Percentiles rank a stretch among this genome's conserved stretches.
Conservation (phyloP, 1,140 invertebrate genomes). For the Cyphomyrmex costatus region DNA sequence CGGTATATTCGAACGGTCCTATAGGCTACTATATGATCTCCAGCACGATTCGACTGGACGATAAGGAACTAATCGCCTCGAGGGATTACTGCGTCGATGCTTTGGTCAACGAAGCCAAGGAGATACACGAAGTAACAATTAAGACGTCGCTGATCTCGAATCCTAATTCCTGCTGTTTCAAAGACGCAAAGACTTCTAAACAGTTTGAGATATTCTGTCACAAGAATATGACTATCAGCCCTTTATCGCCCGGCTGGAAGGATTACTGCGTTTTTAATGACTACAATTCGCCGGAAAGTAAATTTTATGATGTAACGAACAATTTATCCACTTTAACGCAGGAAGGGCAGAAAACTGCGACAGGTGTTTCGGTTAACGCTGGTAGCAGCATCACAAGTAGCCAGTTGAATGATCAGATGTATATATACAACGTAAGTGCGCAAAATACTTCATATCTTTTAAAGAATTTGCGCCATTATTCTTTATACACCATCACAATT, state of each 20-base stretch:
- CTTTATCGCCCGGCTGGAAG: slow-evolving; percentile 69
- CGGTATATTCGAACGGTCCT: slow-evolving; percentile 89
- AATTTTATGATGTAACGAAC: slow-evolving; percentile 58
- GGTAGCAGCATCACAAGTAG: not conserved
- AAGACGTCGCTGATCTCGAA: slow-evolving; percentile 59
- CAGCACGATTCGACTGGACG: slow-evolving; percentile 82
- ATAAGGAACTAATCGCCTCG: slow-evolving; percentile 83
- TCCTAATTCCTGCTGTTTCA: slow-evolving; percentile 73
- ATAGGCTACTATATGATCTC: slow-evolving; percentile 89
- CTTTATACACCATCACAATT: slow-evolving; percentile 86
- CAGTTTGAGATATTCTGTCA: slow-evolving; percentile 80
- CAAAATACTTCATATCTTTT: slow-evolving; percentile 76
- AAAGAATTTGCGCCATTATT: slow-evolving; percentile 84
- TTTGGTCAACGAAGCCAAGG: slow-evolving; percentile 65
- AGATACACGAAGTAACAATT: slow-evolving; percentile 60
- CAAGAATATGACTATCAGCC: slow-evolving; percentile 73
- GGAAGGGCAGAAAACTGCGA: slow-evolving; percentile 1
- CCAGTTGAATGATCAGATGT: not conserved
- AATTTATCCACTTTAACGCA: slow-evolving; percentile 51
- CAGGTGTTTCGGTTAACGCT: not conserved
- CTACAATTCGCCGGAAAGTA: slow-evolving; percentile 63
- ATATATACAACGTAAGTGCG: slow-evolving; percentile 78
- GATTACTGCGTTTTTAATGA: slow-evolving; percentile 75
- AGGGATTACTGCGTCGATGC: slow-evolving; percentile 88
- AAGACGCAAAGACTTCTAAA: slow-evolving; percentile 65